Base-by-base conservation (phyloP, 2,888 invertebrate species). In the Lumbricus terrestris region DNA sequence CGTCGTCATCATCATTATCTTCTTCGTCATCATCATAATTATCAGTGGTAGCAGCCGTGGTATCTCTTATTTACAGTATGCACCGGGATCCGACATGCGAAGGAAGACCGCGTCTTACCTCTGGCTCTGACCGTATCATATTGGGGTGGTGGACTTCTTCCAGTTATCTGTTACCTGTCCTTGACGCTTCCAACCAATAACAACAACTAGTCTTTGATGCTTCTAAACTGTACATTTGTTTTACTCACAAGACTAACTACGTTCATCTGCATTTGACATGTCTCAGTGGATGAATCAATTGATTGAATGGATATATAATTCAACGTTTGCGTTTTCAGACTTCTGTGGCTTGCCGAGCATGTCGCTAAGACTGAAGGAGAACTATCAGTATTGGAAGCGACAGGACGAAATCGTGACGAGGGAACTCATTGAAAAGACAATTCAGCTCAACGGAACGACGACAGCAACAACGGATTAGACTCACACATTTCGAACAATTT, bases 311-410 rank as follows among this genome's bases (percentile, higher is more conserved):
- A n/a, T 33, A 37, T n/a, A n/a, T n/a, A n/a, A 82, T 85, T n/a
- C 23, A 40, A 33, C 33, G 8, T 4, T 54, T 35, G 29, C 33
- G 18, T 85, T 90, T 38, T n/a, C 29, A 47, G 35, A 37, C 83
- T n/a, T 90, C 15, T 40, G 85, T 90, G 82, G 40, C 23, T 82
- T 40, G n/a, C 98, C 98, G 0, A 98, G 98, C 95, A 96, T 98
- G 92, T 97, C 98, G 92, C 96, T 96, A 29, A 97, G 97, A 95
- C 97, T 98, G 95, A 96, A 97, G 93, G 96, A 96, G 94, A 98
- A 98, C 95, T 98, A 98, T 95, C 96, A 97, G 90, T 97, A 97
- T 94, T 98, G 98, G 98, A 97, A 97, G 94, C 97, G 97, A 37
- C 93, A 93, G 88, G 91, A 92, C 34, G 88, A 69, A 15, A 88